Base-by-base conservation (phyloP, 2,797 vertebrate species). In the Falco novaeseelandiae region DNA sequence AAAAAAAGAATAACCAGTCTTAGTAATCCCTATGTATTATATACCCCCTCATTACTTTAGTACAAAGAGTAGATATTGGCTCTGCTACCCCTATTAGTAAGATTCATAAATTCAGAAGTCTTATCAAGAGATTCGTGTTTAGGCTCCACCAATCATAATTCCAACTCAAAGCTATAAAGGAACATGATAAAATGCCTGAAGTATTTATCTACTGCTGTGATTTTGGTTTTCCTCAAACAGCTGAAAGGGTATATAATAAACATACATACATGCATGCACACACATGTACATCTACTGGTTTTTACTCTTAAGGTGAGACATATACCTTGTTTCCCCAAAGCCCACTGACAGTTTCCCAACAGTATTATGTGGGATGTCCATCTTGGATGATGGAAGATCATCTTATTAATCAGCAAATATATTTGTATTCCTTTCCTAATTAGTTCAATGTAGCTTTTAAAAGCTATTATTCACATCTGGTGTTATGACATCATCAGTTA, bases 261-360 rank as follows among this genome's bases (percentile, higher is more conserved):
- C 40, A 48, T 9, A 40, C 5, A 36, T 18, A 10, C 48, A 38
- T 3, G 9, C 29, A 40, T 1, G 3, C 1, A 2, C 59, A 26
- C 38, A 87, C 26, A 57, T 4, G 1, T 12, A 10, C 71, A 66
- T 67, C 21, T 26, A 78, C 27, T 51, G 61, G 46, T 54, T 88
- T 46, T 86, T 79, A 66, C 10, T 48, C 42, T 73, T 23, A n/a
- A 87, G 70, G 70, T 51, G 29, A 83, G 90, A 79, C 46, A 84
- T 78, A 46, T 70, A 70, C 66, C 55, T 70, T 46, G 25, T 42
- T 82, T 65, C 18, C 46, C 51, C 55, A 79, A 62, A 49, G 27
- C 13, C 36, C 42, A 82, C 16, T 57, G 69, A 54, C 16, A 62
- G 19, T 57, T 70, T 80, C 78, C 40, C 77, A 82, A 57, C 14